These are phyloP conservation scores for Choristoneura fumiferana DNA, from an alignment of 1,140 invertebrate species.

Conservation along the genomic window DNA sequence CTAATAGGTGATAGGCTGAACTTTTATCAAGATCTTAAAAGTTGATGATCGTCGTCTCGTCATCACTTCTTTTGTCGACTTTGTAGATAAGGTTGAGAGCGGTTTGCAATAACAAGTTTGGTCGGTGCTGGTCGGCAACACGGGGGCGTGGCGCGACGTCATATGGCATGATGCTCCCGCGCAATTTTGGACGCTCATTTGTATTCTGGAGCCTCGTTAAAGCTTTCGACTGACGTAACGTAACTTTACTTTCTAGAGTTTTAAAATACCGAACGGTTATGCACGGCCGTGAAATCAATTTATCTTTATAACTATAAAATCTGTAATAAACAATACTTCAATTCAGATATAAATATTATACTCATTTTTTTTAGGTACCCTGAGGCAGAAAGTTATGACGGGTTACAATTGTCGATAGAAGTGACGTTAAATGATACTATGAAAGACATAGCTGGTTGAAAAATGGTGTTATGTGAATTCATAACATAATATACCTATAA, in stretches of 20 bases:
- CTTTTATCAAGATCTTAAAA: not conserved
- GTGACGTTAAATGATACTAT: no score
- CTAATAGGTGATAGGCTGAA: not conserved
- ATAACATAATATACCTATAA: no score
- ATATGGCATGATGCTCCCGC: constrained; percentile 7
- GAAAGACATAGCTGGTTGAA: no score
- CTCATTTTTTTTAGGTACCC: no score
- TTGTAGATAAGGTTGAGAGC: not conserved
- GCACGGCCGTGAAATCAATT: no score
- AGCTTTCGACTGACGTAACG: not conserved
- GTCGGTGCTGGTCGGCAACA: constrained; percentile 1
- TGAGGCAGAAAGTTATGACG: no score
- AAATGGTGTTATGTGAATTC: no score
- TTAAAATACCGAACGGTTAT: no score
- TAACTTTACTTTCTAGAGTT: constrained; percentile 4
- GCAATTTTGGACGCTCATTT: not conserved
- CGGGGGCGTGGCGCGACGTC: constrained; percentile 5
- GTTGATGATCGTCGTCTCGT: not conserved
- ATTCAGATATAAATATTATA: no score
- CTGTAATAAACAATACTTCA: no score
- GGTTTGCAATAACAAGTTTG: constrained; percentile 4
- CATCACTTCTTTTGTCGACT: constrained; percentile 12
- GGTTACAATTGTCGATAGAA: no score
- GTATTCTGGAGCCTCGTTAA: not conserved
- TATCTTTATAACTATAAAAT: no score